Evolutionary conservation across 2,113 vertebrate genomes (phyloP).

Genomic region (Triplophysa dalaica): DNA sequence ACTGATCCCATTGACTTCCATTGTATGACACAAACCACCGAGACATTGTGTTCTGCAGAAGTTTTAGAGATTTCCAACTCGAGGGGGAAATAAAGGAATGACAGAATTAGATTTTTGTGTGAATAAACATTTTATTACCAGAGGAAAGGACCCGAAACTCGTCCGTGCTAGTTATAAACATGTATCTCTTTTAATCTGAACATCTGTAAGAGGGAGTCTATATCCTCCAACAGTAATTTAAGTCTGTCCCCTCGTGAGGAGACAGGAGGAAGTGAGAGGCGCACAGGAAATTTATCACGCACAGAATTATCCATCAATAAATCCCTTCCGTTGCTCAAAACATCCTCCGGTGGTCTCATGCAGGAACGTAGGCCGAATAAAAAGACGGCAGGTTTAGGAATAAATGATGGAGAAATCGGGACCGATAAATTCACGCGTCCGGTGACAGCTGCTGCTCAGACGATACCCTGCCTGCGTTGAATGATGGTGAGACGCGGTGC

Average conservation of each 20-base stretch:
- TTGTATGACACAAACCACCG: too few relatives aligned
- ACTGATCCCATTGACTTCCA: too few relatives aligned
- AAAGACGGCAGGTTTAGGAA: conserved; percentile 22
- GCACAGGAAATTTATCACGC: conserved; percentile 17
- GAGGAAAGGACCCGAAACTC: not conserved
- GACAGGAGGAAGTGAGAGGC: not conserved
- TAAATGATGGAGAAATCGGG: conserved; percentile 47
- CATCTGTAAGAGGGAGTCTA: not conserved
- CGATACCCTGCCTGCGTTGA: conserved; percentile 27
- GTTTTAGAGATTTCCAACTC: too few relatives aligned
- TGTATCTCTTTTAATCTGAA: conserved; percentile 5
- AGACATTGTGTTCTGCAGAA: too few relatives aligned
- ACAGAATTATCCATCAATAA: conserved; percentile 35
- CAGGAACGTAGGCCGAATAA: not conserved
- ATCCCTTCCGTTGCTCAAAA: conserved; percentile 24
- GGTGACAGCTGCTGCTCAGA: conserved; percentile 48
- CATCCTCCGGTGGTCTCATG: conserved; percentile 5
- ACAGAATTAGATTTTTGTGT: too few relatives aligned
- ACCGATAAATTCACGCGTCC: conserved; percentile 10
- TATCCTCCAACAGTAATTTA: conserved; percentile 41
- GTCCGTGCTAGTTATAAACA: conserved; percentile 12
- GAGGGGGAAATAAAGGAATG: too few relatives aligned
- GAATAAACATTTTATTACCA: too few relatives aligned
- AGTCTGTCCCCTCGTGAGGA: conserved; percentile 10
- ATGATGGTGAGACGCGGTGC: conserved; percentile 36